Conservation (phyloP, 2,888 invertebrate species). For the Sialis fuliginosa region DNA sequence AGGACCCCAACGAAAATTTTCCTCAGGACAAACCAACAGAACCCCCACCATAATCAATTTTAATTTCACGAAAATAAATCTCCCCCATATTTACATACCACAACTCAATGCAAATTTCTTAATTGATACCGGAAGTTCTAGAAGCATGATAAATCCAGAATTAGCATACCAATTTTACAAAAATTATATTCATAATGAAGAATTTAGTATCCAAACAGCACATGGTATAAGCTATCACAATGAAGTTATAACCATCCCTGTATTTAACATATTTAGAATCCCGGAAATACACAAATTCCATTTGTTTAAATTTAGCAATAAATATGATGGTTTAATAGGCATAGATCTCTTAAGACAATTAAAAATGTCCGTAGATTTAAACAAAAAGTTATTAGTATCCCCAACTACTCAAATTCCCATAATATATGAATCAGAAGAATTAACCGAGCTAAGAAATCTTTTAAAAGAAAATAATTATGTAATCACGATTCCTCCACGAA, state of each 20-base stretch:
- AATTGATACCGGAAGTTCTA: not conserved
- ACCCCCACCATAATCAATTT: no score
- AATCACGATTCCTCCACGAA: not conserved
- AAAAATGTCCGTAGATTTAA: slow-evolving; percentile 5
- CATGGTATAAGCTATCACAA: not conserved
- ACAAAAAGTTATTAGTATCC: not conserved
- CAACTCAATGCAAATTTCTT: not conserved
- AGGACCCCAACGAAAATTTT: no score
- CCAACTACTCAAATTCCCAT: not conserved
- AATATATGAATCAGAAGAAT: not conserved
- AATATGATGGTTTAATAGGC: not conserved
- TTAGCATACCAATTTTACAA: not conserved
- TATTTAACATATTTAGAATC: not conserved
- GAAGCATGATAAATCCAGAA: not conserved
- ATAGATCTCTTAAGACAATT: slow-evolving; percentile 7
- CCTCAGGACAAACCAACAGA: no score
- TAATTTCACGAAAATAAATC: no score
- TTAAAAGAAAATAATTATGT: not conserved
- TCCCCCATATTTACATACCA: no score
- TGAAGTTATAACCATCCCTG: not conserved
- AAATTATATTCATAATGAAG: not conserved
- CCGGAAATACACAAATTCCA: not conserved
- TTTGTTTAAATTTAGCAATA: not conserved
- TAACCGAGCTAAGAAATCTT: not conserved
- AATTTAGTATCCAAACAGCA: not conserved